phyloP scores from a whole-genome alignment of 2,797 vertebrate species.

The Enteromius unitaeniatus region DNA sequence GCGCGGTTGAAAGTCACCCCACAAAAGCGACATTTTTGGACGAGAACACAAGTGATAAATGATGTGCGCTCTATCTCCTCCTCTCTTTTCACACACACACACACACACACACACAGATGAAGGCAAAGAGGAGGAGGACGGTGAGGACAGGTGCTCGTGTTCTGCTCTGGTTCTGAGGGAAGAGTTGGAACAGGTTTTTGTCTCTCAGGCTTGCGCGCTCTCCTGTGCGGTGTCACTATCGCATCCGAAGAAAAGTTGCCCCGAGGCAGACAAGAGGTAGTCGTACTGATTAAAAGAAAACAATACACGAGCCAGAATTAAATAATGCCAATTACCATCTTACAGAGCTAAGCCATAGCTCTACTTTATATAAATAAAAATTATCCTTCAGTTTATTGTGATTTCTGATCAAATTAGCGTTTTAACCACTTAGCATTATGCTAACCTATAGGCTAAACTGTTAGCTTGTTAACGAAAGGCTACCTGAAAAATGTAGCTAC shows the following conservation, averaged over 20 bases:
- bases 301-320: neutral
- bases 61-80: slow-evolving; percentile 53
- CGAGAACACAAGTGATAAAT: slow-evolving; percentile 62
- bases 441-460: neutral
- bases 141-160: slow-evolving; percentile 62
- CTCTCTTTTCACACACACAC: neutral
- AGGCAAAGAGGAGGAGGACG: slow-evolving; percentile 26
- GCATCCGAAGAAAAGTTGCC: slow-evolving; percentile 21
- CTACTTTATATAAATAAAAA: neutral
- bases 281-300: slow-evolving; percentile 21
- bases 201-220: slow-evolving; percentile 47
- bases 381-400: neutral
- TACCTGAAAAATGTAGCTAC: neutral
- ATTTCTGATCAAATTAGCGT: neutral
- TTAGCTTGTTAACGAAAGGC: neutral
- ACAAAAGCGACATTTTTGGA: slow-evolving; percentile 59
- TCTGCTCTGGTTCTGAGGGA: slow-evolving; percentile 59
- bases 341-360: neutral
- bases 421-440: neutral
- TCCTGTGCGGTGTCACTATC: slow-evolving; percentile 33
- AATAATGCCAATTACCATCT: slow-evolving; percentile 13
- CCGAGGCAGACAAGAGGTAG: slow-evolving; percentile 6
- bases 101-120: slow-evolving; percentile 5
- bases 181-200: slow-evolving; percentile 51
- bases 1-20: slow-evolving; percentile 64